Conservation (phyloP, 2,888 invertebrate genomes). For the Seira ritae region DNA sequence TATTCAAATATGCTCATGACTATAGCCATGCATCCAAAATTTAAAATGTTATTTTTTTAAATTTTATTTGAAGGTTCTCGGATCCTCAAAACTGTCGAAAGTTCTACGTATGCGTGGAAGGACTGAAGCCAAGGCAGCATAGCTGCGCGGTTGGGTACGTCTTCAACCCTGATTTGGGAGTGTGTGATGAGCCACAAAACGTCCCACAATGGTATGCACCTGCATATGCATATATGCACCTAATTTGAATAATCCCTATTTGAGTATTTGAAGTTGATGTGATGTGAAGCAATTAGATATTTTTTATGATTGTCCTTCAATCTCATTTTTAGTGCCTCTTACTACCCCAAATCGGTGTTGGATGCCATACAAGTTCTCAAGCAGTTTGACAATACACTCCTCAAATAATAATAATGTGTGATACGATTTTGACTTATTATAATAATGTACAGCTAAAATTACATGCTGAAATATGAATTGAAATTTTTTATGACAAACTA, state of each 20-base stretch:
- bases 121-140: conserved; percentile 64
- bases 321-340: conserved; percentile 68
- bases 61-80: conserved; percentile 79
- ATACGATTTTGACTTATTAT: no score
- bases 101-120: conserved; percentile 83
- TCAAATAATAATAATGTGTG: conserved; percentile 29
- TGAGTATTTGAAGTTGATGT: no score
- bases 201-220: conserved; percentile 92
- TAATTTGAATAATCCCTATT: no score
- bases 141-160: conserved; percentile 82
- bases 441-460: no score
- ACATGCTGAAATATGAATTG: no score
- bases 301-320: no score
- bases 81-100: conserved; percentile 93
- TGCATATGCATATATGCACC: no score
- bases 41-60: background rate
- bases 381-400: conserved; percentile 66
- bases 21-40: no score
- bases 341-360: conserved; percentile 69
- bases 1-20: no score
- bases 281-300: no score
- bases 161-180: conserved; percentile 90
- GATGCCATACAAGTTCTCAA: conserved; percentile 67
- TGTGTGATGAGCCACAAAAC: conserved; percentile 93
- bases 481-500: no score